Evolutionary conservation across 2,888 invertebrate species (phyloP), one percentile per base, ranked within the genome.

Genomic region (Perizoma affinitatum): DNA sequence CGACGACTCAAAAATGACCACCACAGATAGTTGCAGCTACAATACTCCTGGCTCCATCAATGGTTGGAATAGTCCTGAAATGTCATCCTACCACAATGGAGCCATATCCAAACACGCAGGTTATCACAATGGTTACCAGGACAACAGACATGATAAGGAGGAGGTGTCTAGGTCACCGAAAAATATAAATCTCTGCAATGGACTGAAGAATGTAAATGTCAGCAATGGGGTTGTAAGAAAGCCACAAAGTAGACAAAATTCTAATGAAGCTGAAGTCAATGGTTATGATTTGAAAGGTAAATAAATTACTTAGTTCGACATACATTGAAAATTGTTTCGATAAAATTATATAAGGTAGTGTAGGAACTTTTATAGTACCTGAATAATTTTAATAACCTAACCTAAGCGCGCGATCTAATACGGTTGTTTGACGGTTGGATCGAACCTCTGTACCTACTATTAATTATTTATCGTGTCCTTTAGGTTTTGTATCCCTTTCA

Each of bases 1-100:
- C 45, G 93, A 93, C 58, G 93, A 93, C 75, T 93, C 93, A 10
- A 94, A 94, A 78, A 90, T 92, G 90, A 93, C 94, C n/a, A 90
- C 93, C 34, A 93, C 94, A 58, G 94, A 94, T 70, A 94, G 93
- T 71, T 92, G 93, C 66, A 94, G 93, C 60, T 90, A 87, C 78
- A 89, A 89, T 71, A 90, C 93, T 1, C 93, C 93, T 9, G 91
- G 92, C 11, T 93, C 93, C 61, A 83, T 93, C 55, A 94, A 94
- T 69, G 94, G 94, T 8, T 94, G 94, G 94, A 90, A 93, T 71
- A 93, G 92, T 57, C 93, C 93, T 6, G 88, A 92, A 44, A 84
- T 83, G 46, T 77, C 87, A 4, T 87, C 90, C 8, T 87, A 85
- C 66, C 89, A 89, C 67, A 92, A 91, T 56, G 90, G 92, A 5